phyloP scores from a whole-genome alignment of 2,113 vertebrate species.

The Lampris megalopsis region DNA sequence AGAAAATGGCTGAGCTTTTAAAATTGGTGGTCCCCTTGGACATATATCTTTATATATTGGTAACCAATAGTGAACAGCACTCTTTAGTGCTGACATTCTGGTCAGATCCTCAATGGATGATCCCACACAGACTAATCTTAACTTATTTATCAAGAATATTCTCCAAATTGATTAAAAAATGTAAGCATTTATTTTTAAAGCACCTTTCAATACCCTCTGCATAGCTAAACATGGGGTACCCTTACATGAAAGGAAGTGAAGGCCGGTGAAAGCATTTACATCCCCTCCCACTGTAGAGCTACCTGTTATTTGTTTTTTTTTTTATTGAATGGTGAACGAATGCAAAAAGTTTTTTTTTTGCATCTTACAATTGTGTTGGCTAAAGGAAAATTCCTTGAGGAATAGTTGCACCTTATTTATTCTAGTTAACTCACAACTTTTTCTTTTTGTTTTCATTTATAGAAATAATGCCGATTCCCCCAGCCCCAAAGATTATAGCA shows the following conservation, averaged over 20 bases:
- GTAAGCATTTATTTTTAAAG: constrained; percentile 69
- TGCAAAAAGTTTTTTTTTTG: constrained; percentile 15
- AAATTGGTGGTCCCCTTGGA: constrained; percentile 82
- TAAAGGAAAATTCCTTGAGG: constrained; percentile 77
- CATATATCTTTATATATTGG: constrained; percentile 87
- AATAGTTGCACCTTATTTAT: constrained; percentile 82
- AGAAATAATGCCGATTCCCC: constrained; percentile 46
- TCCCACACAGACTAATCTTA: constrained; percentile 61
- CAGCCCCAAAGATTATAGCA: constrained; percentile 76
- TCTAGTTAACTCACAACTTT: constrained; percentile 56
- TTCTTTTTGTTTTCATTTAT: constrained; percentile 58
- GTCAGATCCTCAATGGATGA: constrained; percentile 75
- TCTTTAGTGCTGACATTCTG: constrained; percentile 81
- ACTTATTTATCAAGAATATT: constrained; percentile 69
- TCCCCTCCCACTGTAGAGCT: constrained; percentile 50
- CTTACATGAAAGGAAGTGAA: constrained; percentile 34
- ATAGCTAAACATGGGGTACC: constrained; percentile 46
- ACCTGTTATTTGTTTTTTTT: constrained; percentile 35
- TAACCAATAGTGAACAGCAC: constrained; percentile 86
- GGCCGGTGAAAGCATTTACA: constrained; percentile 56
- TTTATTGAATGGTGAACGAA: constrained; percentile 29
- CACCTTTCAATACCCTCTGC: constrained; percentile 67
- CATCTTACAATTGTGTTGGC: constrained; percentile 74
- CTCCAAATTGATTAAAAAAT: constrained; percentile 61
- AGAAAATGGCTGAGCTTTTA: constrained; percentile 76